A percentile compares a stretch with the other conserved stretches of the same genome.
Evolutionary conservation across 1,140 invertebrate species (phyloP).

Genomic region (Aplysia californica): DNA sequence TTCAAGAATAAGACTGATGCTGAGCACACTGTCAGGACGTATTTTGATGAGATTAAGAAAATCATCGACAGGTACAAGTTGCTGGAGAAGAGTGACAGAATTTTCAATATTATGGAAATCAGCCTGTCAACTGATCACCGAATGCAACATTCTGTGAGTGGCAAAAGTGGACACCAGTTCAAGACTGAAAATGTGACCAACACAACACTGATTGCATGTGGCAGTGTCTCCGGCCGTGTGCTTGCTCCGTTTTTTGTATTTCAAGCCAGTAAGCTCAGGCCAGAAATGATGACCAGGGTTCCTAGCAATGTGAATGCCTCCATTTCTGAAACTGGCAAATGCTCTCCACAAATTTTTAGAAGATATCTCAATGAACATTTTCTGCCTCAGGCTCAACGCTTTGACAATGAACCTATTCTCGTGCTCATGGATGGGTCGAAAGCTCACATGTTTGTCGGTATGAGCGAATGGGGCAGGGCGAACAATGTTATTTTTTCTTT

Average conservation of each 20-base stretch:
- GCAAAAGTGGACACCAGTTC: neutral
- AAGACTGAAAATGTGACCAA: conserved; percentile 13
- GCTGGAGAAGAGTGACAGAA: conserved; percentile 21
- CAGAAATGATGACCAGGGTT: conserved; percentile 22
- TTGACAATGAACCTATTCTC: conserved; percentile 21
- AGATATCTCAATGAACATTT: conserved; percentile 28
- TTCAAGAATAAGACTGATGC: conserved; percentile 25
- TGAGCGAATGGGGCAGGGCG: conserved; percentile 20
- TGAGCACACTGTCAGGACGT: conserved; percentile 23
- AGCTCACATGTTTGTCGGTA: conserved; percentile 18
- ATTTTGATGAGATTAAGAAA: conserved; percentile 29
- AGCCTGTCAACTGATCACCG: conserved; percentile 7
- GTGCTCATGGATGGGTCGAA: conserved; percentile 25
- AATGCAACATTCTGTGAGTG: neutral
- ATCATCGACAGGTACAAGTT: conserved; percentile 22
- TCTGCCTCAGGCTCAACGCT: conserved; percentile 11
- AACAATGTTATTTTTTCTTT: conserved; percentile 28
- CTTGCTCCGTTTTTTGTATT: conserved; percentile 26
- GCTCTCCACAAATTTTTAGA: conserved; percentile 12
- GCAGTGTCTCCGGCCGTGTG: conserved; percentile 17
- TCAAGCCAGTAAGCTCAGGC: conserved; percentile 3
- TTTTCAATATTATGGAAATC: conserved; percentile 29
- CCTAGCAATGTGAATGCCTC: conserved; percentile 20
- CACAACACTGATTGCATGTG: conserved; percentile 19
- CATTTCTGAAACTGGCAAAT: conserved; percentile 18